Evolutionary conservation across 2,888 invertebrate species (phyloP), one percentile per base, ranked within the genome.

Genomic region (Meiosimyza decipiens): DNA sequence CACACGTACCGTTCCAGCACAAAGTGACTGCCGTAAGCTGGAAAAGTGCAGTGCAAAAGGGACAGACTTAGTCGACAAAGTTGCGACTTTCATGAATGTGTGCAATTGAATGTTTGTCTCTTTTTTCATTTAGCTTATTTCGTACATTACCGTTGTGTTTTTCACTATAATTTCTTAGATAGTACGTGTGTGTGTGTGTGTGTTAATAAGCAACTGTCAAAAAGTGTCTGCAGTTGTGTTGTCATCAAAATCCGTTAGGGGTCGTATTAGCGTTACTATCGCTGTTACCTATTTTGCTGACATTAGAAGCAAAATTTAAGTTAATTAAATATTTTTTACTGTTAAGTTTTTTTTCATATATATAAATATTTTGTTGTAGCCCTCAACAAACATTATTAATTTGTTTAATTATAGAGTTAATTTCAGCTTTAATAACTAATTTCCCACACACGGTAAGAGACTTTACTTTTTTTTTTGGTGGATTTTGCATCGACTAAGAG

Each of bases 1-100:
- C 74, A 22, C 68, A 71, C 54, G 70, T 69, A 71, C 57, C 15
- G 16, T 16, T 33, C 18, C 12, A 18, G 55, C 13, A 28, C 15
- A 50, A 49, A 63, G 50, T 18, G 63, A 52, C 28, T 40, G 40
- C 40, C 40, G 40, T 40, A 40, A 7, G 40, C 40, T 40, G 40
- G 40, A 40, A 40, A 2, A 4, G 9, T 40, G 40, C 9, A 40
- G 40, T 40, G 40, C 40, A 40, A 40, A 40, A 40, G 40, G 9
- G 40, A 40, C 40, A 40, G 9, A 6, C 1, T 9, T 40, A 9
- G 40, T 40, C 1, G 40, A 40, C 40, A 40, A 40, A 9, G 40
- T 40, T 7, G 40, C 40, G 40, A 40, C 40, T 40, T 40, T 5
- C 18, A 16, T 22, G 11, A 15, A 28, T 51, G 16, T 33, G 69